These are phyloP conservation scores for Amphipoea oculea DNA, from an alignment of 2,888 invertebrate genomes.

Conservation along the genomic window DNA sequence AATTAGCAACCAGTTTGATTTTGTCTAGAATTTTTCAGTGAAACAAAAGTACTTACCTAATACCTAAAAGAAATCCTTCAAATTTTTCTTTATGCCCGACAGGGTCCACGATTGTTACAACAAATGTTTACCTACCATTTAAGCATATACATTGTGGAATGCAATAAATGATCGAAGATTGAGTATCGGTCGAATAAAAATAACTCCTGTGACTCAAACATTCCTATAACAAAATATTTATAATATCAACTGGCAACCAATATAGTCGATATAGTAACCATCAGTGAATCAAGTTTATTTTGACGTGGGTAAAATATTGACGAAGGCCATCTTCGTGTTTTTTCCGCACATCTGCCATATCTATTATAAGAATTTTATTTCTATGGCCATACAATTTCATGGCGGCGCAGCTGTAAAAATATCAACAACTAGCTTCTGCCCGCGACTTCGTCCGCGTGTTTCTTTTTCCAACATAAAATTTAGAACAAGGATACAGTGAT, in stretches of 20 bases:
- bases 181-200: not conserved
- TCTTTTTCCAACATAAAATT: not conserved
- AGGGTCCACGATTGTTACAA: too few relatives aligned
- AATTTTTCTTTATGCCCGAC: too few relatives aligned
- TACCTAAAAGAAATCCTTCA: too few relatives aligned
- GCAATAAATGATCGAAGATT: too few relatives aligned
- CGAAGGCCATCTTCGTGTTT: not conserved
- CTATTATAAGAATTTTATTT: not conserved
- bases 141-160: too few relatives aligned
- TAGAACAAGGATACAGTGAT: too few relatives aligned
- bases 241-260: not conserved
- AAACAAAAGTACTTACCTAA: conserved; percentile 3
- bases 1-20: too few relatives aligned
- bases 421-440: not conserved
- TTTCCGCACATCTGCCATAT: not conserved
- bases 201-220: conserved; percentile 18
- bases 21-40: not conserved
- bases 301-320: not conserved
- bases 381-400: not conserved
- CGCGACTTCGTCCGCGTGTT: not conserved
- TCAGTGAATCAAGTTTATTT: conserved; percentile 1
- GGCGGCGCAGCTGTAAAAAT: not conserved
- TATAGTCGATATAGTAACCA: not conserved
- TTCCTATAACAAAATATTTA: conserved; percentile 7
- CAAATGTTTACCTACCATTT: too few relatives aligned